Base-by-base conservation (phyloP, 1,140 invertebrate genomes). In the Saccostrea echinata region DNA sequence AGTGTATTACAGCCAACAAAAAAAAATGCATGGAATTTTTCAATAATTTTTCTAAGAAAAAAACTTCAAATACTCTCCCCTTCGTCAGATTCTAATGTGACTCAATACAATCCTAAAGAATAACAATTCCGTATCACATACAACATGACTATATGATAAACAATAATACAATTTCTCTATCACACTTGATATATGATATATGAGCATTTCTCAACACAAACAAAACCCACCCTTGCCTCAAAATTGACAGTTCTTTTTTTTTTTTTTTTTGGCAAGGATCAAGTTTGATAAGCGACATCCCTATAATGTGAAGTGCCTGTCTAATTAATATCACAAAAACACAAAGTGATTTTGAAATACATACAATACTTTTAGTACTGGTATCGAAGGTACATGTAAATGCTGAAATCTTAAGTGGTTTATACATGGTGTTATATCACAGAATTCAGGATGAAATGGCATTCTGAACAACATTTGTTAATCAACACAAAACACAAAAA, bases 331-430 rank as follows among this genome's bases (percentile, higher is more conserved):
- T 61, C 55, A 61, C 55, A 61, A 61, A 21, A 16, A 57, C n/a
- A 21, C n/a, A 61, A 4, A 61, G 16, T 18, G 18, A 61, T 61
- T 21, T n/a, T 21, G 6, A n/a, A n/a, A 21, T 61, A 61, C 55
- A 61, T 61, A 61, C 55, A 61, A 61, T 61, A 61, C 55, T 61
- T 43, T 43, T 21, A 61, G 55, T 61, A 61, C n/a, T 61, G 55
- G 18, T 61, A 61, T 21, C 55, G 21, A 61, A 61, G 55, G 6
- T n/a, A 21, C 18, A 61, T 61, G 55, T 61, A n/a, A 21, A 6
- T 6, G 18, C 55, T 61, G 55, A 61, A 6, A 21, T 57, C 13
- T 57, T 16, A 57, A 18, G 55, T 57, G 55, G 55, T 57, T 57
- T 57, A 21, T 57, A 21, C 18, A 57, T 61, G 18, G 55, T 61